Percentiles rank a stretch among this genome's conserved stretches.
Conservation (phyloP, 2,888 invertebrate genomes). For the Mesorhabditis sp. region DNA sequence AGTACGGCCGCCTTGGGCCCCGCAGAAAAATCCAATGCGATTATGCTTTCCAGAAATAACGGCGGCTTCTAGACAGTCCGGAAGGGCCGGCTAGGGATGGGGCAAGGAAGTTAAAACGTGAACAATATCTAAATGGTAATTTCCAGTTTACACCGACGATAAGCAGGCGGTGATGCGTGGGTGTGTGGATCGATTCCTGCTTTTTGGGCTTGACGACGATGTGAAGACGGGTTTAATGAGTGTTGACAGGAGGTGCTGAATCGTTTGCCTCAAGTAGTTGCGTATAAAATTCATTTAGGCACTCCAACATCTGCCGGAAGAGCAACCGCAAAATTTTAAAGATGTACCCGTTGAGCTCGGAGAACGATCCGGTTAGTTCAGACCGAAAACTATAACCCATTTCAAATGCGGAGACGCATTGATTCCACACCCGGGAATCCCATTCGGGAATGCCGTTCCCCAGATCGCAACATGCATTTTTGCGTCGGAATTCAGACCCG, state of each 20-base stretch:
- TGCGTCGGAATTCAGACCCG: too few species aligned
- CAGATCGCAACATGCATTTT: too few species aligned
- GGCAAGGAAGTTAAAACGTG: too few species aligned
- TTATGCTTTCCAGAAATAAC: neutral
- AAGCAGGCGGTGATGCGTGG: constrained; percentile 44
- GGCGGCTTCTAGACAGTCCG: too few species aligned
- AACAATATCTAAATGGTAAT: neutral
- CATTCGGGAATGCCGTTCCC: too few species aligned
- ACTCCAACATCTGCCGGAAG: constrained; percentile 28
- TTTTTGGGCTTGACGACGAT: constrained; percentile 49
- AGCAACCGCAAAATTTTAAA: constrained; percentile 44
- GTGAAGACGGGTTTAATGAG: constrained; percentile 20
- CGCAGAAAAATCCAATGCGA: neutral
- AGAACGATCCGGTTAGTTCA: constrained; percentile 38
- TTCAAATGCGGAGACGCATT: neutral
- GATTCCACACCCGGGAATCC: neutral
- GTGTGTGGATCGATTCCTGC: constrained; percentile 44
- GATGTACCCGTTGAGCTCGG: constrained; percentile 32
- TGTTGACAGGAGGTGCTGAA: neutral
- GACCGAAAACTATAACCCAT: neutral
- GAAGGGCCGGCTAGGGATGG: too few species aligned
- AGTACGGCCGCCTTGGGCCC: neutral
- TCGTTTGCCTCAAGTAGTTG: constrained; percentile 7
- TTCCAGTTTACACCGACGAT: constrained; percentile 11
- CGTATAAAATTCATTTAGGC: constrained; percentile 8